phyloP scores from a whole-genome alignment of 2,797 vertebrate genomes.

The Enoplosus armatus region DNA sequence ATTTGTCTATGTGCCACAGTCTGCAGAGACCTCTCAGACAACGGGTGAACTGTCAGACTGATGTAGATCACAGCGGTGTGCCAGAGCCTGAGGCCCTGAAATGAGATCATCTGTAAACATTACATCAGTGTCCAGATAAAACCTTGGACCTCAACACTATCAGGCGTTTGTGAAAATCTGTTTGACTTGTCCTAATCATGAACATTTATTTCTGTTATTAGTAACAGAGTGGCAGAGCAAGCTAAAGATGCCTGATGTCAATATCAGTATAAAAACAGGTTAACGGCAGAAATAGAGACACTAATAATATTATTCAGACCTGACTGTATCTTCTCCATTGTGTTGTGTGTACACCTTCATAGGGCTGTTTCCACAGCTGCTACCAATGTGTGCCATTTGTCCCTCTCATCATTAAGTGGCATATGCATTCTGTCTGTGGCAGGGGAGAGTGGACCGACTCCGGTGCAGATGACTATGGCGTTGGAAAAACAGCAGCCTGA shows the following conservation, averaged over 20 bases:
- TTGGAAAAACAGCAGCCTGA: conserved; percentile 67
- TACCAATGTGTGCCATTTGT: conserved; percentile 1
- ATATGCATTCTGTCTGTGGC: conserved; percentile 11
- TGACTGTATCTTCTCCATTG: not conserved
- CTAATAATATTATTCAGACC: not conserved
- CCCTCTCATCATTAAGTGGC: not conserved
- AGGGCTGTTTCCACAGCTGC: not conserved
- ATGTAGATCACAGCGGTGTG: conserved; percentile 36
- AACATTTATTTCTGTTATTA: not conserved
- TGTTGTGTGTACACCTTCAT: not conserved
- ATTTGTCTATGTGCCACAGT: too few relatives aligned
- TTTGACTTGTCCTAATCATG: not conserved
- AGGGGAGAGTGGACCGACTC: conserved; percentile 64
- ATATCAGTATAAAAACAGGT: not conserved
- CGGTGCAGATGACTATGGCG: conserved; percentile 71
- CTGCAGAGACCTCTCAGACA: conserved; percentile 16
- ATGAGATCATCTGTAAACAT: conserved; percentile 44
- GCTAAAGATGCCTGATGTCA: not conserved
- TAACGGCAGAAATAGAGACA: not conserved
- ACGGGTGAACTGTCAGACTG: conserved; percentile 10
- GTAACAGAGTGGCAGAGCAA: not conserved
- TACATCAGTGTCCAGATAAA: conserved; percentile 10
- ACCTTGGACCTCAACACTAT: not conserved
- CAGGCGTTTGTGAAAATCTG: conserved; percentile 9
- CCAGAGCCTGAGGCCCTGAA: conserved; percentile 2